phyloP scores from a whole-genome alignment of 2,797 vertebrate genomes.

The Manis pentadactyla region DNA sequence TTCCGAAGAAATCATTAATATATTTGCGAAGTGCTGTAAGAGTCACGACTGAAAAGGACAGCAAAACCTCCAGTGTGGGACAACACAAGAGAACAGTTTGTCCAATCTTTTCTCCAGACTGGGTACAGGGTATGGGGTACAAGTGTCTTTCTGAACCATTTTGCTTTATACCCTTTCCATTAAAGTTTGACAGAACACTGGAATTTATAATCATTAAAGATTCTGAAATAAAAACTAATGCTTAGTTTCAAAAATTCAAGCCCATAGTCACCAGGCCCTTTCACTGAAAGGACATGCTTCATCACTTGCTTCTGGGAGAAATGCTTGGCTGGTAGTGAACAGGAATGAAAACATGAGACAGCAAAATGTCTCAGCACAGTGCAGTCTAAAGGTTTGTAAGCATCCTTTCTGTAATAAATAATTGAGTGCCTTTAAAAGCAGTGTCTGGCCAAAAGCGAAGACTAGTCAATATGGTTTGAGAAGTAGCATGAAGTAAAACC shows the following conservation, averaged over 20 bases:
- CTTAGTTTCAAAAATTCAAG: slow-evolving; percentile 58
- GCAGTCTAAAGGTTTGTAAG: neutral
- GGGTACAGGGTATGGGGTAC: neutral
- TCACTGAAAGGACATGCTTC: slow-evolving; percentile 55
- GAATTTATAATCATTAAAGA: neutral
- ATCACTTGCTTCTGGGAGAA: slow-evolving; percentile 60
- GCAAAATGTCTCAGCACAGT: slow-evolving; percentile 57
- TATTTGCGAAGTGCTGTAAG: neutral
- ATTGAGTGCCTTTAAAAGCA: slow-evolving; percentile 58
- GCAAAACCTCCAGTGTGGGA: neutral
- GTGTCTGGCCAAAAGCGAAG: slow-evolving; percentile 38
- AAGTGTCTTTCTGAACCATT: neutral
- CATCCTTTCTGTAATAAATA: slow-evolving; percentile 61
- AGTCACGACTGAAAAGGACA: neutral
- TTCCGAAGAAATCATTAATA: slow-evolving; percentile 15
- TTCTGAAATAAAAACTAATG: slow-evolving; percentile 28
- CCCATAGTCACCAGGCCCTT: neutral
- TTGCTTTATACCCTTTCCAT: neutral
- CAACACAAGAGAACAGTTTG: neutral
- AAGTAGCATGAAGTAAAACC: neutral
- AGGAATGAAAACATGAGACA: slow-evolving; percentile 69
- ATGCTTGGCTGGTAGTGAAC: slow-evolving; percentile 7
- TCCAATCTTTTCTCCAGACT: neutral
- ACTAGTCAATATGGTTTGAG: neutral
- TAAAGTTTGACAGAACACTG: neutral